These are phyloP conservation scores for Pandion haliaetus DNA, from an alignment of 2,113 vertebrate species.

Conservation along the genomic window DNA sequence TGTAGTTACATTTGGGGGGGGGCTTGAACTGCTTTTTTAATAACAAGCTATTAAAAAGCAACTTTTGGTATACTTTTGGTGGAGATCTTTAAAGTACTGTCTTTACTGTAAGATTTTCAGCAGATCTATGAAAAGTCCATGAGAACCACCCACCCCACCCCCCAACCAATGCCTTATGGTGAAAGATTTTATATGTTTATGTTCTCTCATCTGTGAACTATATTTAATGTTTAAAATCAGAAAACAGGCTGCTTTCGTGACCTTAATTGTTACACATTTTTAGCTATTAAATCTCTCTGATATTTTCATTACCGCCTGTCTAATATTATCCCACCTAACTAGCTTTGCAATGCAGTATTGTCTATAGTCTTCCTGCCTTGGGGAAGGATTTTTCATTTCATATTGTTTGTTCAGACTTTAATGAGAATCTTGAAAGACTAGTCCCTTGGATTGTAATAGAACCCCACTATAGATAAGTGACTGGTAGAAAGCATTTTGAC, in stretches of 20 bases:
- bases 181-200: neutral
- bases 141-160: neutral
- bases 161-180: neutral
- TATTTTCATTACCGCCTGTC: neutral
- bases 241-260: neutral
- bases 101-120: neutral
- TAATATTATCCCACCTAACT: neutral
- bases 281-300: neutral
- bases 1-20: too few relatives aligned
- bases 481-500: neutral
- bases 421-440: conserved; percentile 54
- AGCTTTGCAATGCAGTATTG: neutral
- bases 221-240: neutral
- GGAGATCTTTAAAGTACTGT: neutral
- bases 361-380: neutral
- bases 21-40: neutral
- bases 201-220: neutral
- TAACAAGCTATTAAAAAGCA: rapidly evolving
- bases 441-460: conserved; percentile 24
- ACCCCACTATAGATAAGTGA: neutral
- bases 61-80: neutral
- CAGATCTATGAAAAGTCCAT: neutral
- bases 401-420: conserved; percentile 48
- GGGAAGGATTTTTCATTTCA: conserved; percentile 50
- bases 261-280: conserved; percentile 9